Evolutionary conservation across 2,888 invertebrate genomes (phyloP).

Genomic region (Campoplex nolae): DNA sequence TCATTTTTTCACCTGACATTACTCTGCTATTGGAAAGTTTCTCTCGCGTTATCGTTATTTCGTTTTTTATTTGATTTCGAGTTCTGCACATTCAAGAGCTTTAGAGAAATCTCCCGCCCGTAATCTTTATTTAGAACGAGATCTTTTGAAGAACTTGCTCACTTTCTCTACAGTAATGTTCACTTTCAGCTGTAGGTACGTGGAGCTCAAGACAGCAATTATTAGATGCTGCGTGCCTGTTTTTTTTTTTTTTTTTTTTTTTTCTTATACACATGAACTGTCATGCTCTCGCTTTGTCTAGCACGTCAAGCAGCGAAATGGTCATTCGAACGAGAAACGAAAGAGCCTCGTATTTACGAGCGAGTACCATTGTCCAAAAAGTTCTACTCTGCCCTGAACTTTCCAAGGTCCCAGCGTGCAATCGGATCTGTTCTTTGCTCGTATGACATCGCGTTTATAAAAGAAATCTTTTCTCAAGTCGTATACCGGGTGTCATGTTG

Average conservation of each 20-base stretch:
- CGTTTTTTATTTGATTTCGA: background rate
- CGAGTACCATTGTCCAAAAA: slow-evolving; percentile 6
- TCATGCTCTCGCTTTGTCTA: slow-evolving; percentile 18
- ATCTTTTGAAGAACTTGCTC: slow-evolving; percentile 5
- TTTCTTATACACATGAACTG: background rate
- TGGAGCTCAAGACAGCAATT: slow-evolving; percentile 6
- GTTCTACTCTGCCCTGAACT: background rate
- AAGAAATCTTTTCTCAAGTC: background rate
- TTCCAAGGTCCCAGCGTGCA: slow-evolving; percentile 6
- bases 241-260: slow-evolving; percentile 16
- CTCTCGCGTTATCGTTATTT: background rate
- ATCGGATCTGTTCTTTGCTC: slow-evolving; percentile 4
- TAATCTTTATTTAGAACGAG: background rate
- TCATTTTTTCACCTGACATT: too few species aligned
- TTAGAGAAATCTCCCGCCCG: slow-evolving; percentile 5
- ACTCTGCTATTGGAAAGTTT: background rate
- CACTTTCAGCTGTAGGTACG: slow-evolving; percentile 26
- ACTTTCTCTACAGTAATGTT: slow-evolving; percentile 22
- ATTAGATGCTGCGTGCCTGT: background rate
- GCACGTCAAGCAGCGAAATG: background rate
- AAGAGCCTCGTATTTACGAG: slow-evolving; percentile 3
- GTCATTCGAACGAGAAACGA: background rate
- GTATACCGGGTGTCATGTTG: background rate
- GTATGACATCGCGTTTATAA: background rate
- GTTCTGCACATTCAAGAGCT: background rate